phyloP scores from a whole-genome alignment of 1,140 invertebrate species.

The Trichonephila clavata region DNA sequence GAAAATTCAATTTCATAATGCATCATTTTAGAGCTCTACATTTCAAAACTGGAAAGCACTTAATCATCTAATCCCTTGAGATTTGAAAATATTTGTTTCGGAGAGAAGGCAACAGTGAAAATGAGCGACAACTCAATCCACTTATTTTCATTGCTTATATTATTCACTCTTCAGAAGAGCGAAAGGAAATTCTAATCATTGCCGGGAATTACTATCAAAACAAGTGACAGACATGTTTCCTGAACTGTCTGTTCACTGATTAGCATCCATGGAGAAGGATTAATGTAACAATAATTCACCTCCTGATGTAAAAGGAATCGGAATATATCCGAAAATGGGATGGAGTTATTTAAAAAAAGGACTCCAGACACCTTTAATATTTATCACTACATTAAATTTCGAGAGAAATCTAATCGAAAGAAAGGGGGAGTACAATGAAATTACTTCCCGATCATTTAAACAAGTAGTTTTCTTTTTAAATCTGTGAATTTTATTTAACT shows the following conservation, averaged over 20 bases:
- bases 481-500: too few species aligned
- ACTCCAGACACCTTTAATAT: not conserved
- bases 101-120: not conserved
- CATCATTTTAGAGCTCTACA: not conserved
- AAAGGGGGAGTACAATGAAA: too few species aligned
- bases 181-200: conserved; percentile 4
- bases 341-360: not conserved
- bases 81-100: not conserved
- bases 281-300: not conserved
- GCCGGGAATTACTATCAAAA: conserved; percentile 12
- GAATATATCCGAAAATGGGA: not conserved
- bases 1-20: not conserved
- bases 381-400: not conserved
- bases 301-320: not conserved
- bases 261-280: not conserved
- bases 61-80: not conserved
- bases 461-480: too few species aligned
- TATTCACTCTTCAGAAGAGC: not conserved
- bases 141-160: conserved; percentile 8
- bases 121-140: not conserved
- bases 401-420: too few species aligned
- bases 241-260: not conserved
- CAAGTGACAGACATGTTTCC: not conserved
- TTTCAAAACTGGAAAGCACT: not conserved
- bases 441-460: too few species aligned